Conservation (phyloP, 2,888 invertebrate species). For the Balanococcus diminutus region DNA sequence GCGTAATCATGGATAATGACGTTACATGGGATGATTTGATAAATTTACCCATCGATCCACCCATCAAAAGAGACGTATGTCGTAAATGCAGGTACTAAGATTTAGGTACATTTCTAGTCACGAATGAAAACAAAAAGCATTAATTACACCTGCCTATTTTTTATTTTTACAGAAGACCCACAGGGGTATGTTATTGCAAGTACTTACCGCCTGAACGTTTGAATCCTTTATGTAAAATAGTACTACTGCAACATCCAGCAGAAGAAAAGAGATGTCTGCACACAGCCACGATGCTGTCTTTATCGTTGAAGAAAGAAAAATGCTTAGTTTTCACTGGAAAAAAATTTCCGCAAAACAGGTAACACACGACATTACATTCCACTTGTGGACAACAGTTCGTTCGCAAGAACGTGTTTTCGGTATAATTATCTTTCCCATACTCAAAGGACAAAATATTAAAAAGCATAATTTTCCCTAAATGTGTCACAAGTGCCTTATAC, state of each 20-base stretch:
- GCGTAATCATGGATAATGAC: slow-evolving; percentile 51
- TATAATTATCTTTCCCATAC: not conserved
- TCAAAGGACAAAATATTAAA: slow-evolving; percentile 37
- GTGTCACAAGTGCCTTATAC: slow-evolving; percentile 23
- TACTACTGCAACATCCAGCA: slow-evolving; percentile 90
- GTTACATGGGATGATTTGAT: slow-evolving; percentile 73
- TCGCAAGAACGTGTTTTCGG: not conserved
- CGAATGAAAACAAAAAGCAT: not conserved
- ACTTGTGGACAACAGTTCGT: not conserved
- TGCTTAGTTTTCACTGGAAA: slow-evolving; percentile 84
- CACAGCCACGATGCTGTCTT: slow-evolving; percentile 86
- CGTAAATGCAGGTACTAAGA: slow-evolving; percentile 71
- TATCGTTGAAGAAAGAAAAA: slow-evolving; percentile 75
- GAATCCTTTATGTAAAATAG: slow-evolving; percentile 72
- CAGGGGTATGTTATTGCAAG: slow-evolving; percentile 88
- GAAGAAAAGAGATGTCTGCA: slow-evolving; percentile 88
- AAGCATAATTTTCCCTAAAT: slow-evolving; percentile 21
- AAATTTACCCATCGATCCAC: slow-evolving; percentile 78
- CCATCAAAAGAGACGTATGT: slow-evolving; percentile 74
- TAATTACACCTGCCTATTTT: not conserved
- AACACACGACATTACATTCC: slow-evolving; percentile 59
- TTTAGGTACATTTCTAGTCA: not conserved
- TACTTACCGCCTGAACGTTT: slow-evolving; percentile 77
- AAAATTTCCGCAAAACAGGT: slow-evolving; percentile 76
- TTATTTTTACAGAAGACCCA: slow-evolving; percentile 72